A percentile compares a stretch with the other conserved stretches of the same genome.
These are phyloP conservation scores for Zoanthus sansibaricus DNA, from an alignment of 92 coral and sea anemone genomes.

Conservation along the genomic window DNA sequence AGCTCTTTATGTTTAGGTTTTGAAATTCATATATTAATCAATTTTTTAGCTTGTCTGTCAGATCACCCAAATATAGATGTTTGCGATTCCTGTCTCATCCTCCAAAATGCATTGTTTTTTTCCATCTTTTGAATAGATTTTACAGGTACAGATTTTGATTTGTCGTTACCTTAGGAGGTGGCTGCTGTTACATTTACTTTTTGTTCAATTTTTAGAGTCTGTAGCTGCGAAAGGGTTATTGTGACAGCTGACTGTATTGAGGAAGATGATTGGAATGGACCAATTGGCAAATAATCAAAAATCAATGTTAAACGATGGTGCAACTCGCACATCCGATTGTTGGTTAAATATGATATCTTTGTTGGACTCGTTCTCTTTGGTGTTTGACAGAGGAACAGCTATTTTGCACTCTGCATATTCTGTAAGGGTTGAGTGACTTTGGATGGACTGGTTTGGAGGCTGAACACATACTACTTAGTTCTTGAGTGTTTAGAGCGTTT, in stretches of 20 bases:
- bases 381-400: constrained; percentile 58
- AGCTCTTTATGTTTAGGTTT: no score
- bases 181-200: constrained; percentile 68
- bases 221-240: constrained; percentile 61
- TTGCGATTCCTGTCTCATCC: no score
- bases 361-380: not conserved
- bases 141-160: no score
- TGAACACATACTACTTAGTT: constrained; percentile 60
- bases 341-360: constrained; percentile 48
- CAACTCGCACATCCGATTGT: constrained; percentile 55
- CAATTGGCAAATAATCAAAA: constrained; percentile 40
- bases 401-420: constrained; percentile 59
- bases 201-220: constrained; percentile 56
- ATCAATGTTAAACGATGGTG: constrained; percentile 57
- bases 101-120: no score
- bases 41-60: no score
- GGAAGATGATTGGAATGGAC: constrained; percentile 36
- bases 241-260: constrained; percentile 51
- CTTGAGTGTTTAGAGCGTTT: constrained; percentile 32
- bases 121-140: no score
- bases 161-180: no score
- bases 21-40: no score
- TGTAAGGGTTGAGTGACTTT: constrained; percentile 58
- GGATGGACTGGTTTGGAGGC: constrained; percentile 69
- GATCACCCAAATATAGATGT: no score